These are phyloP conservation scores for Amphipoea lucens DNA, from an alignment of 2,888 invertebrate genomes.

Conservation along the genomic window DNA sequence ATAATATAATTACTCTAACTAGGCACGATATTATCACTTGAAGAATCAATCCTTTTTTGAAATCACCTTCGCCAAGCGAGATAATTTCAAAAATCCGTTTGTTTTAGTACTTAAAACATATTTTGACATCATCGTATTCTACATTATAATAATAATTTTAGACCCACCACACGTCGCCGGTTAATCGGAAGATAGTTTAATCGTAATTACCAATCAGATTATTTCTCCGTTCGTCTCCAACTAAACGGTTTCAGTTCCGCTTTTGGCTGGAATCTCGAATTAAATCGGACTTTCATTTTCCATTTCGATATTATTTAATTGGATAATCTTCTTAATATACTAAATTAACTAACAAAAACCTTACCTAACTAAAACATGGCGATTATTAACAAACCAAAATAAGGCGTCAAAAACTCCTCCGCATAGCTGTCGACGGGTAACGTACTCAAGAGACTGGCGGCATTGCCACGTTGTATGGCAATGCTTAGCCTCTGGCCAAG, in stretches of 20 bases:
- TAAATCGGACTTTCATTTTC: conserved; percentile 24
- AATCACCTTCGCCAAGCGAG: neutral
- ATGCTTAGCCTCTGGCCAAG: neutral
- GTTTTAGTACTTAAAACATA: conserved; percentile 4
- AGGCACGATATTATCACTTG: neutral
- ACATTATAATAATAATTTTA: conserved; percentile 27
- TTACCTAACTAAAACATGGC: too few species aligned
- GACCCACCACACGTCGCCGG: conserved; percentile 31
- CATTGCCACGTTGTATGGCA: neutral
- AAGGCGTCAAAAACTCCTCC: neutral
- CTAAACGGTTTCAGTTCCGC: conserved; percentile 18
- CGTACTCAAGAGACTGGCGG: neutral
- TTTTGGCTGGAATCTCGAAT: conserved; percentile 29
- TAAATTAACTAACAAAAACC: neutral
- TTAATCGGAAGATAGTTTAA: conserved; percentile 49
- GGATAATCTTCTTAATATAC: neutral
- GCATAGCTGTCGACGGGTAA: neutral
- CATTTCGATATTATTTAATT: conserved; percentile 36
- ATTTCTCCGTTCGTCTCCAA: conserved; percentile 27
- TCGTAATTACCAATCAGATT: conserved; percentile 32
- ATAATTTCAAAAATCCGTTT: neutral
- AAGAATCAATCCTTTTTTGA: neutral
- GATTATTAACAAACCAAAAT: neutral
- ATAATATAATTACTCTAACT: too few species aligned
- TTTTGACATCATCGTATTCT: conserved; percentile 17